Evolutionary conservation across 2,113 vertebrate species (phyloP).

Genomic region (Varanus komodoensis): DNA sequence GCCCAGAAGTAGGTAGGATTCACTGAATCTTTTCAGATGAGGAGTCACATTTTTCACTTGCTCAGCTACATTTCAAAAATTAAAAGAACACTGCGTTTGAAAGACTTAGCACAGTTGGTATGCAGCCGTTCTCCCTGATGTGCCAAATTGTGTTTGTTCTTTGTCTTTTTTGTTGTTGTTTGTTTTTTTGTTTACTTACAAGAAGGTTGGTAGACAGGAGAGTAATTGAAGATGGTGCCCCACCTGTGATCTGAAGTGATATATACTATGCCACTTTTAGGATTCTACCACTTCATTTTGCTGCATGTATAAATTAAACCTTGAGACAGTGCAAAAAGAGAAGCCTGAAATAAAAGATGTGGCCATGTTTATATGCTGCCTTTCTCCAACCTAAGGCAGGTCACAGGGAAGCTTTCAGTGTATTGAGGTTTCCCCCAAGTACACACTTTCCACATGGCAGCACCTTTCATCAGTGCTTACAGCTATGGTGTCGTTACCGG

Average conservation of each 20-base stretch:
- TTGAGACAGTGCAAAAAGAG: background rate
- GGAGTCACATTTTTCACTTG: background rate
- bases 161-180: too few relatives aligned
- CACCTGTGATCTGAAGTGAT: background rate
- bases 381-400: background rate
- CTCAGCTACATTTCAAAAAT: background rate
- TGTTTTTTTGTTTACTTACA: background rate
- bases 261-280: background rate
- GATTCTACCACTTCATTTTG: background rate
- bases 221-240: background rate
- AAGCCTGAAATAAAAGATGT: background rate
- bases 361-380: background rate
- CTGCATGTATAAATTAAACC: background rate
- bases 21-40: background rate
- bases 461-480: too few relatives aligned
- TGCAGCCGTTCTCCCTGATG: background rate
- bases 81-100: background rate
- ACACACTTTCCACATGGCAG: too few relatives aligned
- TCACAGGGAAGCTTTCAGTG: background rate
- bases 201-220: background rate
- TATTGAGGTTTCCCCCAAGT: background rate
- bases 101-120: background rate
- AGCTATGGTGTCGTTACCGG: too few relatives aligned
- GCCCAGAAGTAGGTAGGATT: background rate
- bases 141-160: background rate